Evolutionary conservation across 2,113 vertebrate genomes (phyloP), one percentile per base, ranked within the genome.

Genomic region (Tachysurus vachellii): DNA sequence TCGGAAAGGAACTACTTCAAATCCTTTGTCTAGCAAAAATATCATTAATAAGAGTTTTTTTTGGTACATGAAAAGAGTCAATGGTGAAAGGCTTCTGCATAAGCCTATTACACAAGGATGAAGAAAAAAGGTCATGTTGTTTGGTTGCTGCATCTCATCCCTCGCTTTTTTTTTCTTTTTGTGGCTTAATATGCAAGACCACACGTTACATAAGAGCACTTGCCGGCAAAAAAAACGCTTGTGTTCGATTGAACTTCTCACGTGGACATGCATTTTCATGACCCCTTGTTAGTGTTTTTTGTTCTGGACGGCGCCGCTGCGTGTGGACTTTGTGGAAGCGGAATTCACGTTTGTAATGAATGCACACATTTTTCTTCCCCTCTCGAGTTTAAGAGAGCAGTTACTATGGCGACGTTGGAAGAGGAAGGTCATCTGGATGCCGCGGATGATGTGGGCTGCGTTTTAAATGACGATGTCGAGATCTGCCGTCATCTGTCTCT

Each of bases 331-430:
- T 36, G n/a, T 28, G 28, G 26, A 71, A 36, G 36, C 10, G 21
- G 50, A 54, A 7, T 87, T 87, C 54, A 53, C 70, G 13, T 66
- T 54, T 53, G 13, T 59, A 53, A 82, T 4, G 44, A 62, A 76
- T 53, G 59, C 80, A 12, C 42, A 21, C 64, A 12, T 57, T 70
- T 84, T 86, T n/a, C 31, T 31, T 61, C 36, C 54, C 81, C 77
- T 77, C 64, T 91, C 81, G 83, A 88, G 90, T 85, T 91, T 89
- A 89, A 89, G 64, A 93, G 89, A 80, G 13, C 90, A 84, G 93
- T 93, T 93, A 93, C 93, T 91, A 92, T 94, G 93, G 92, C 87
- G 91, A 94, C 91, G 89, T 89, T 85, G 89, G 70, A 88, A 77
- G 86, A 83, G 83, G 87, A 91, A 90, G 87, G 84, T 90, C 90